phyloP scores from a whole-genome alignment of 2,888 invertebrate species.

The Lucinisca nassula region DNA sequence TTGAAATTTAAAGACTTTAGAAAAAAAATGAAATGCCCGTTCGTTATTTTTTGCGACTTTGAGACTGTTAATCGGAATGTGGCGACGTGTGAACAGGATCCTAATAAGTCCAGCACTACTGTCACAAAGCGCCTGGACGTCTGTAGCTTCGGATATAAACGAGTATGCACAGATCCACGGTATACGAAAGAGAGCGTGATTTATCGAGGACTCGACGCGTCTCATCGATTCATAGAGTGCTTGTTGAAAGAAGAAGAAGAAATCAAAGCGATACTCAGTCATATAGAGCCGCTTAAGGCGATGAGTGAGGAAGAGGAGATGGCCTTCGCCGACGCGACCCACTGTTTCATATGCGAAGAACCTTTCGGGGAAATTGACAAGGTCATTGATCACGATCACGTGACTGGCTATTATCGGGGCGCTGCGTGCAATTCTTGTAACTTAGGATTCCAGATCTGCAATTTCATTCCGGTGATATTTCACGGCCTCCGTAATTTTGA shows the following conservation, averaged over 20 bases:
- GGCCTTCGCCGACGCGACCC: conserved; percentile 16
- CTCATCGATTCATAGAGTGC: conserved; percentile 3
- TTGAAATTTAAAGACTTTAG: conserved; percentile 56
- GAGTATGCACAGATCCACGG: conserved; percentile 5
- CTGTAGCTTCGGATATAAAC: conserved; percentile 18
- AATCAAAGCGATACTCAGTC: conserved; percentile 33
- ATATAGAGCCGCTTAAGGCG: conserved; percentile 15
- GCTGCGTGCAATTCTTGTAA: neutral
- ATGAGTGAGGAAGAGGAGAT: conserved; percentile 3
- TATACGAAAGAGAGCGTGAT: conserved; percentile 17
- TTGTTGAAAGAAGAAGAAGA: conserved; percentile 36
- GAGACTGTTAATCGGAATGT: conserved; percentile 46
- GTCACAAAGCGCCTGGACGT: neutral
- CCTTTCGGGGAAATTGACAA: conserved; percentile 16
- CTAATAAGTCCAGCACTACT: neutral
- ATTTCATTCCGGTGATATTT: conserved; percentile 39
- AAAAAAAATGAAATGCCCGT: conserved; percentile 51
- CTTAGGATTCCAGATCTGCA: neutral
- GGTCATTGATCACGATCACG: neutral
- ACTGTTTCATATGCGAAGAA: conserved; percentile 46
- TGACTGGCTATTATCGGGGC: neutral
- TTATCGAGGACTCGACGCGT: conserved; percentile 6
- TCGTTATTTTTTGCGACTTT: conserved; percentile 61
- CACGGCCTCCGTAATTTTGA: conserved; percentile 50
- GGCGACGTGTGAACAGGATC: conserved; percentile 9